Percentiles rank a stretch among this genome's conserved stretches.
These are phyloP conservation scores for Dromaius novaehollandiae DNA, from an alignment of 2,113 vertebrate species.

Conservation along the genomic window DNA sequence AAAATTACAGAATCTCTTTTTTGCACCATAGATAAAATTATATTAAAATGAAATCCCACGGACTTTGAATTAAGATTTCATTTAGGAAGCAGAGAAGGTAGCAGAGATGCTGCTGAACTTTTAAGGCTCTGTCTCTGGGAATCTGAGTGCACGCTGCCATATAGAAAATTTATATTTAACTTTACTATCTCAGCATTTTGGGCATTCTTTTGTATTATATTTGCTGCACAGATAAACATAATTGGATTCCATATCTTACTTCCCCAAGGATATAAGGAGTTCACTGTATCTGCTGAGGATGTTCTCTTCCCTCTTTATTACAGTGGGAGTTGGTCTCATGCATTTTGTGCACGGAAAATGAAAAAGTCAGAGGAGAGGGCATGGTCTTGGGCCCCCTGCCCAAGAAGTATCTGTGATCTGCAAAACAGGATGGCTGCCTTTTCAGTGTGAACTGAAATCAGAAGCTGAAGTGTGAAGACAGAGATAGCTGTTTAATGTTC, in stretches of 20 bases:
- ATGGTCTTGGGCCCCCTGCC: neutral
- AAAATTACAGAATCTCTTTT: neutral
- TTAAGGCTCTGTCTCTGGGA: neutral
- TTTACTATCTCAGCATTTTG: neutral
- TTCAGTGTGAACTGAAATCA: neutral
- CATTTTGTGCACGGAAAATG: neutral
- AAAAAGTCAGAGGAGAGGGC: neutral
- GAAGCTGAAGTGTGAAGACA: neutral
- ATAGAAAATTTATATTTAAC: neutral
- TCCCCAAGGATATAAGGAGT: neutral
- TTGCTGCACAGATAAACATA: neutral
- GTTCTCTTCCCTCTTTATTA: neutral
- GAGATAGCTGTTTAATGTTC: neutral
- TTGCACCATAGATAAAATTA: fast-evolving
- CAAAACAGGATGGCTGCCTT: neutral
- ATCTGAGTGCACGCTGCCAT: neutral
- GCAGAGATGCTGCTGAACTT: neutral
- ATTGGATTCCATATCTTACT: neutral
- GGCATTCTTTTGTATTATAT: fast-evolving
- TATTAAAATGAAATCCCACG: neutral
- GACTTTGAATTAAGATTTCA: neutral
- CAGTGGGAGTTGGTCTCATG: neutral
- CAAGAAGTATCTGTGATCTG: neutral
- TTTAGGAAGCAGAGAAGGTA: neutral
- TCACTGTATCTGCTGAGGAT: neutral